A percentile compares a stretch with the other conserved stretches of the same genome.
Conservation (phyloP, 2,888 invertebrate genomes). For the Drosophila anomalata region DNA sequence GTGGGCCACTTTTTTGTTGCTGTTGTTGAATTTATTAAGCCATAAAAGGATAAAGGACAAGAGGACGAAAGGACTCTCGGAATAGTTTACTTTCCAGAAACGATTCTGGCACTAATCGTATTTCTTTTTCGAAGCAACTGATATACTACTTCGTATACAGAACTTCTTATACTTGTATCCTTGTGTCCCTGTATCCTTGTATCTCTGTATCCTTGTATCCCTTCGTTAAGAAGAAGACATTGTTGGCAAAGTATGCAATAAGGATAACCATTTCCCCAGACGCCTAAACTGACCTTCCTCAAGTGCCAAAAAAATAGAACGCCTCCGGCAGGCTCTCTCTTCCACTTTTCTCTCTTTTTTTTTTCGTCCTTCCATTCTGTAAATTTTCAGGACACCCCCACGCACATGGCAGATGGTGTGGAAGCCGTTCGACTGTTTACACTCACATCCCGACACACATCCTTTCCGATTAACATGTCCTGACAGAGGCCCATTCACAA, state of each 20-base stretch:
- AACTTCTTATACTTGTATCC: neutral
- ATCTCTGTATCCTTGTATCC: neutral
- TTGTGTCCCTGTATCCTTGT: neutral
- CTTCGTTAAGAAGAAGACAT: slow-evolving; percentile 18
- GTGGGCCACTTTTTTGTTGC: too few relatives aligned
- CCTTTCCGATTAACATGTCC: slow-evolving; percentile 9
- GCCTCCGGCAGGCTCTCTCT: slow-evolving; percentile 16
- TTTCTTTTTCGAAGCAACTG: slow-evolving; percentile 24
- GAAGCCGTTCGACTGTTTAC: slow-evolving; percentile 27
- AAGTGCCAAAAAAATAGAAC: slow-evolving; percentile 50
- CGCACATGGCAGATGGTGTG: slow-evolving; percentile 10
- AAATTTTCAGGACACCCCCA: slow-evolving; percentile 6
- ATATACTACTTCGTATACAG: slow-evolving; percentile 8
- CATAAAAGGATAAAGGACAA: too few relatives aligned
- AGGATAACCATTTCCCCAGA: slow-evolving; percentile 74
- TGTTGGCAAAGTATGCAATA: slow-evolving; percentile 63
- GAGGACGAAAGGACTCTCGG: too few relatives aligned
- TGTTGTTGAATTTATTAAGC: too few relatives aligned
- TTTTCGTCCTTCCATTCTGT: neutral
- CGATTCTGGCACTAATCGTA: slow-evolving; percentile 1
- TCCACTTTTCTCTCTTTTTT: neutral
- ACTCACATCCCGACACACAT: neutral
- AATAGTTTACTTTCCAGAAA: neutral
- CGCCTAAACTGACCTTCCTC: slow-evolving; percentile 75
- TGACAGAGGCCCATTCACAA: neutral